phyloP scores from a whole-genome alignment of 2,888 invertebrate genomes.

The Seladonia tumulorum region DNA sequence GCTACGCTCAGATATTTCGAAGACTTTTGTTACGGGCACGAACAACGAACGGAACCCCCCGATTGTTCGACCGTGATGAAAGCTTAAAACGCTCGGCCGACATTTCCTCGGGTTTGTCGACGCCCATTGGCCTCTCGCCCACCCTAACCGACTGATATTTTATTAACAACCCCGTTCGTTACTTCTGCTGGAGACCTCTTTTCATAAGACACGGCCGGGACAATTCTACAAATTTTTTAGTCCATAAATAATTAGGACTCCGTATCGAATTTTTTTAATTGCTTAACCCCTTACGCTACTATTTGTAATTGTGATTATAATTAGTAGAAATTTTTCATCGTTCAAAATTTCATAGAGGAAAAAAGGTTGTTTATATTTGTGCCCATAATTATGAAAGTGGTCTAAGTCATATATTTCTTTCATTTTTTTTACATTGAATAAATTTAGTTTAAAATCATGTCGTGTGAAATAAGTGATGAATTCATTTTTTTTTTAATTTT shows the following conservation, averaged over 20 bases:
- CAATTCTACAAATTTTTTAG: neutral
- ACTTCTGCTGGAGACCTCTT: neutral
- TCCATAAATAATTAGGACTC: neutral
- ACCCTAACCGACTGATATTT: neutral
- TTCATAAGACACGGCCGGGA: neutral
- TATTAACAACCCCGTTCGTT: neutral
- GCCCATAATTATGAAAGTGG: too few relatives aligned
- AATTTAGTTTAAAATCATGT: too few relatives aligned
- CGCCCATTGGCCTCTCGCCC: neutral
- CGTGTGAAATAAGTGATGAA: too few relatives aligned
- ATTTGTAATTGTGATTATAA: too few relatives aligned
- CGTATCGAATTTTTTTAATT: neutral
- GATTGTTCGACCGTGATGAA: slow-evolving; percentile 32
- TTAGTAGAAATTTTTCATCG: too few relatives aligned
- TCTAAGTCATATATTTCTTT: too few relatives aligned
- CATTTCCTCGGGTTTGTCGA: neutral
- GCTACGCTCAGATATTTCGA: slow-evolving; percentile 41
- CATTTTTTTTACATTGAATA: too few relatives aligned
- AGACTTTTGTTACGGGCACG: slow-evolving; percentile 52
- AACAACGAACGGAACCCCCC: neutral
- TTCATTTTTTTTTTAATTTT: too few relatives aligned
- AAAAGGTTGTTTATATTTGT: too few relatives aligned
- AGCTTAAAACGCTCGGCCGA: slow-evolving; percentile 23
- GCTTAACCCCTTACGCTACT: too few relatives aligned
- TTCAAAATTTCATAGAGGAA: too few relatives aligned